Conservation (phyloP, 2,888 invertebrate species). For the Falcaria lacertinaria region DNA sequence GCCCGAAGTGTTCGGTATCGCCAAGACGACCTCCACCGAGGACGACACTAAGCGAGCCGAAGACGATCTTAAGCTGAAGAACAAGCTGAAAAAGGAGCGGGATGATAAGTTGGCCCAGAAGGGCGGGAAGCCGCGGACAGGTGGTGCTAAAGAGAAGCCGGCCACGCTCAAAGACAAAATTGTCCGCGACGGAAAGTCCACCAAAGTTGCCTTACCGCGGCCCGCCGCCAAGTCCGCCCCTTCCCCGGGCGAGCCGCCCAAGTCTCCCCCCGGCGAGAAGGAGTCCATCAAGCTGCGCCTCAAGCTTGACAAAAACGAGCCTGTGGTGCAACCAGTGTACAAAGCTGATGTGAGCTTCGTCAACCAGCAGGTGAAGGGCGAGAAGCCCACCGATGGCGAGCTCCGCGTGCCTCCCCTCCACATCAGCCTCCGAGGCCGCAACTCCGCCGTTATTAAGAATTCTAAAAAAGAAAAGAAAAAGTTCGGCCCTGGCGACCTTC, state of each 20-base stretch:
- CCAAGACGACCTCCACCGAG: constrained; percentile 57
- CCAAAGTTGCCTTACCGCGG: constrained; percentile 64
- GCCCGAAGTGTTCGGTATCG: constrained; percentile 80
- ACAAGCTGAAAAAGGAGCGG: constrained; percentile 33
- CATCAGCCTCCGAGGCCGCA: constrained; percentile 90
- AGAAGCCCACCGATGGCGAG: constrained; percentile 80
- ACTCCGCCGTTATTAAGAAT: constrained; percentile 90
- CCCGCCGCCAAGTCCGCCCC: constrained; percentile 42
- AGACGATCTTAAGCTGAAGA: constrained; percentile 35
- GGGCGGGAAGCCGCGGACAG: constrained; percentile 59
- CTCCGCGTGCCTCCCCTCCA: constrained; percentile 93
- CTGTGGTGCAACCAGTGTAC: constrained; percentile 86
- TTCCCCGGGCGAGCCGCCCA: constrained; percentile 45
- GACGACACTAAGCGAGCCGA: constrained; percentile 34
- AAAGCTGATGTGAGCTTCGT: constrained; percentile 90
- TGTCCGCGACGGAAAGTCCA: constrained; percentile 56
- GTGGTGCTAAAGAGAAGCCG: constrained; percentile 64
- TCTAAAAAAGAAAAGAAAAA: constrained; percentile 85
- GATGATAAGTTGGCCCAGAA: constrained; percentile 61
- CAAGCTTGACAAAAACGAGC: constrained; percentile 91
- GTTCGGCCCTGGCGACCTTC: constrained; percentile 66
- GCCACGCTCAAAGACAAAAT: constrained; percentile 64
- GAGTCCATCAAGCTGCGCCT: constrained; percentile 91
- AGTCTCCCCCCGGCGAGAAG: constrained; percentile 63
- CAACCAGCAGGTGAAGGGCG: constrained; percentile 68